A percentile compares a stretch with the other conserved stretches of the same genome.
Evolutionary conservation across 2,888 invertebrate genomes (phyloP).

Genomic region (Drosophila falleni): DNA sequence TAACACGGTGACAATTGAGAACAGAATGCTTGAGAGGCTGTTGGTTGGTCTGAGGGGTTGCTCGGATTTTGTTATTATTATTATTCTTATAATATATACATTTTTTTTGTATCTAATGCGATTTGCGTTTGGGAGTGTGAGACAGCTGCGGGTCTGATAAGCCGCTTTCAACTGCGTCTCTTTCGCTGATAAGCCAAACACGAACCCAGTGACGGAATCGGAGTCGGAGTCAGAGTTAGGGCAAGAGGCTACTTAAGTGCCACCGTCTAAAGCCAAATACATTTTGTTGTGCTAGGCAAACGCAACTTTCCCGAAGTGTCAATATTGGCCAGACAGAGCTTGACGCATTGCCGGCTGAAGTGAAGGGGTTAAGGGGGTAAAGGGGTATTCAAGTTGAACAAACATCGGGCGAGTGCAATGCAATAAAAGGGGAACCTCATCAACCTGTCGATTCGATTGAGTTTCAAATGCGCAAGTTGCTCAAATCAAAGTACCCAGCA

Average conservation of each 20-base stretch:
- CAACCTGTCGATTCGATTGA: constrained; percentile 36
- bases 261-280: constrained; percentile 48
- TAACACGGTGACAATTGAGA: constrained; percentile 46
- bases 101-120: constrained; percentile 64
- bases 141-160: constrained; percentile 65
- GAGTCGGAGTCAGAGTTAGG: constrained; percentile 3
- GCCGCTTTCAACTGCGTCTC: constrained; percentile 56
- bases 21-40: neutral
- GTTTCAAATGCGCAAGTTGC: constrained; percentile 25
- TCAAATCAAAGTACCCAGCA: constrained; percentile 41
- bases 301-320: constrained; percentile 76
- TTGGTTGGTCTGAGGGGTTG: neutral
- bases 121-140: constrained; percentile 49
- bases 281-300: constrained; percentile 59
- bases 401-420: constrained; percentile 35
- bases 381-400: constrained; percentile 43
- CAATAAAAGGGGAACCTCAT: constrained; percentile 8
- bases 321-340: constrained; percentile 56
- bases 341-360: neutral
- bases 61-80: neutral
- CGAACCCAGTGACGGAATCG: neutral
- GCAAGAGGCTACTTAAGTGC: constrained; percentile 68
- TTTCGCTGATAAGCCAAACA: constrained; percentile 42
- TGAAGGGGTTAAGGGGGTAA: neutral
- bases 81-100: constrained; percentile 1